These are phyloP conservation scores for Pristis pectinata DNA, from an alignment of 2,797 vertebrate genomes.

Conservation along the genomic window DNA sequence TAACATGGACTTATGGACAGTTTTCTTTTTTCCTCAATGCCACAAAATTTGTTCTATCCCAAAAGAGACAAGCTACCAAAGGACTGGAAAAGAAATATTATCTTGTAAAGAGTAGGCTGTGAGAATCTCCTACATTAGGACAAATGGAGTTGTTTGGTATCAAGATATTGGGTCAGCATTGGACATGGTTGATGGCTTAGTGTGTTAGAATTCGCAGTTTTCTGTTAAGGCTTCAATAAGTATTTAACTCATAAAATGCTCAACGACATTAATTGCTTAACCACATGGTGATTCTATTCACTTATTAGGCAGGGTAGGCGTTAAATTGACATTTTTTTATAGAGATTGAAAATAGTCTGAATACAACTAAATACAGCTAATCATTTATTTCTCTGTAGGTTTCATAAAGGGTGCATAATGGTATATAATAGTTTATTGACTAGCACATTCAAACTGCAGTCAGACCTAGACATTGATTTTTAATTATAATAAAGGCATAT, in stretches of 20 bases:
- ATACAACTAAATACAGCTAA: background rate
- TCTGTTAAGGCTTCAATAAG: conserved; percentile 10
- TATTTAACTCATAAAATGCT: conserved; percentile 19
- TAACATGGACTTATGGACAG: too few relatives aligned
- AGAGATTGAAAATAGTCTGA: background rate
- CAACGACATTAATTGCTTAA: background rate
- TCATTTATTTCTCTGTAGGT: background rate
- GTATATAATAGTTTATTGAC: background rate
- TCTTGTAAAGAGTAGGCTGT: background rate
- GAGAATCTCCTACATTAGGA: background rate
- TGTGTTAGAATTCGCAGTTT: background rate
- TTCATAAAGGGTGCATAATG: background rate
- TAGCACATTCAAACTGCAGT: background rate
- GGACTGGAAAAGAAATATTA: background rate
- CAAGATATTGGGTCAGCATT: background rate
- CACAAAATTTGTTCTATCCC: background rate
- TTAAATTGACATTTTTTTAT: background rate
- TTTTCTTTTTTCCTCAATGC: background rate
- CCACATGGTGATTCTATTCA: background rate
- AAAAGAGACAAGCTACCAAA: background rate
- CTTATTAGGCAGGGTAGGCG: background rate
- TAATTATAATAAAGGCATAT: conserved; percentile 23
- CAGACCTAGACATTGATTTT: conserved; percentile 15
- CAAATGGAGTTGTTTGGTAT: background rate
- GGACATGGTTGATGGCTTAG: background rate